Base-by-base conservation (phyloP, 2,888 invertebrate genomes). In the Zaprionus lineosus region DNA sequence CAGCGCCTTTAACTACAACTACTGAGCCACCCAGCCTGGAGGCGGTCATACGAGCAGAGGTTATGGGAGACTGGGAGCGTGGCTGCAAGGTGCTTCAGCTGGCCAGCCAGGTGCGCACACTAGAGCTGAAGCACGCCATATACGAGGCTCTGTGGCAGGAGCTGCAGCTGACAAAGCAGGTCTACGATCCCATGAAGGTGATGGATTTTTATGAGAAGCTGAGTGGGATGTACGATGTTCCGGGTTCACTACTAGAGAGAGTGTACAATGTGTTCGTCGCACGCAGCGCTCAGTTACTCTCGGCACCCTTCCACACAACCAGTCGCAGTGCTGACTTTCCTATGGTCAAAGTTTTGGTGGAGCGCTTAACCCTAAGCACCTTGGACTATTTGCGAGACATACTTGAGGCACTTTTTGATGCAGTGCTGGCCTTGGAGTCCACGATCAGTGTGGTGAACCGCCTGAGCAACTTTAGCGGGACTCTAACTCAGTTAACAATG, bases 131-230 rank as follows among this genome's bases (percentile, higher is more conserved):
- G 14, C 64, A 60, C 21, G 74, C 77, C 14, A 67, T 81, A 18
- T 87, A 78, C 43, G 69, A 71, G 16, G 73, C 71, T 0, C 28
- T 87, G 7, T 86, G 87, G 86, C 55, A 69, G 26, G 84, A 83
- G 19, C 24, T 86, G 8, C 69, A 71, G 40, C 62, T 53, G 9
- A 71, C 68, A 19, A 61, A 46, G 11, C 69, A 72, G 16, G 70
- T 71, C 50, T 64, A 74, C 19, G 62, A 81, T 61, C 83, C 86
- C 1, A 19, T 55, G 2, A 41, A 67, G 12, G 26, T 87, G 2
- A 26, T 82, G 2, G 69, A 79, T 1, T 71, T 86, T 14, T 65
- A 74, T 19, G 31, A 9, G 2, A 47, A 68, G 11, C 52, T 87
- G 1, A 31, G 51, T 1, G 8, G 14, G 2, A 39, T 58, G 14